Percentiles rank a stretch among this genome's conserved stretches.
phyloP scores from a whole-genome alignment of 2,113 vertebrate genomes.

The Speoplatyrhinus poulsoni region DNA sequence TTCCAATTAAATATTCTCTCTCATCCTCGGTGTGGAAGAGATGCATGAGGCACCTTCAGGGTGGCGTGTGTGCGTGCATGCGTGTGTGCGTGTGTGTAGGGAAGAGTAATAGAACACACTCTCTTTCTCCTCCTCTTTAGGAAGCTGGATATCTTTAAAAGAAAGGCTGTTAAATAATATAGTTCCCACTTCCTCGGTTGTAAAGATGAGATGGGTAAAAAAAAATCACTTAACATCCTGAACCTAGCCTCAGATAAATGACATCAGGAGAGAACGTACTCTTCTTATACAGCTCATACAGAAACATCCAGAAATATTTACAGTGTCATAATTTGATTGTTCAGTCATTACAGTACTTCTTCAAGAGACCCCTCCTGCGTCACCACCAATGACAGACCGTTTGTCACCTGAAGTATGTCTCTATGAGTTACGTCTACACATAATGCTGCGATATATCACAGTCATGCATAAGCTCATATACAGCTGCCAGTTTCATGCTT shows the following conservation, averaged over 20 bases:
- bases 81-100: constrained; percentile 7
- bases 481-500: constrained; percentile 5
- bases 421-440: constrained; percentile 15
- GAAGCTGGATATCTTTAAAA: constrained; percentile 74
- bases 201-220: constrained; percentile 27
- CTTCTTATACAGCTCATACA: not conserved
- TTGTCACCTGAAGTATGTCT: constrained; percentile 35
- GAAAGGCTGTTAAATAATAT: constrained; percentile 62
- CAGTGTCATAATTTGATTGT: constrained; percentile 35
- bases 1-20: constrained; percentile 75
- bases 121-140: constrained; percentile 53
- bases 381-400: constrained; percentile 12
- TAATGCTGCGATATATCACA: constrained; percentile 10
- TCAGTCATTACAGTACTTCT: constrained; percentile 40
- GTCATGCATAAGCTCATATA: constrained; percentile 10
- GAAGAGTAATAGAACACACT: constrained; percentile 6
- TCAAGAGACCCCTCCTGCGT: constrained; percentile 20
- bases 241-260: constrained; percentile 64
- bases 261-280: constrained; percentile 49
- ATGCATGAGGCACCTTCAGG: constrained; percentile 62
- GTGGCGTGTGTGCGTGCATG: constrained; percentile 16
- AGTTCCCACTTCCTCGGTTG: constrained; percentile 27
- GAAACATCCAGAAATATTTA: constrained; percentile 57
- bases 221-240: constrained; percentile 29
- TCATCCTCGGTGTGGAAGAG: constrained; percentile 57